Conservation (phyloP, 2,113 vertebrate species). For the Gulo gulo region DNA sequence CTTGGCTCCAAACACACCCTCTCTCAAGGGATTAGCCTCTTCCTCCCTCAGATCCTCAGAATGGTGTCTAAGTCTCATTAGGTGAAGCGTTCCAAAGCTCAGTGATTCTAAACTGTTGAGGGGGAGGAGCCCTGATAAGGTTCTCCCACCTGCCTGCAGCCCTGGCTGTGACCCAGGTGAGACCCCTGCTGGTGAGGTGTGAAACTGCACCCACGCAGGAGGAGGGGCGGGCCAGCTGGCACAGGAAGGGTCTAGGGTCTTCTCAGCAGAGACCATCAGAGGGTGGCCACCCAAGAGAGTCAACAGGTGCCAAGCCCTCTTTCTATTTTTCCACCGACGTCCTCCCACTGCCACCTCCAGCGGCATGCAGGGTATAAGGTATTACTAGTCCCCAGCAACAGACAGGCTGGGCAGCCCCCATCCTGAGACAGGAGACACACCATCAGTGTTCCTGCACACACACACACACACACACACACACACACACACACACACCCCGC, state of each 20-base stretch:
- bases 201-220: not conserved
- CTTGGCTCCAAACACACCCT: not conserved
- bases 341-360: not conserved
- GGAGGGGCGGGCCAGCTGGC: accelerated
- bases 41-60: not conserved
- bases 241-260: not conserved
- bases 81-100: not conserved
- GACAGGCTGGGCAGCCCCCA: not conserved
- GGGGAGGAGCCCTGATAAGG: not conserved
- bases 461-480: too few relatives aligned
- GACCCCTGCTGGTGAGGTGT: conserved; percentile 24
- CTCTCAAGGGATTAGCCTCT: not conserved
- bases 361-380: not conserved
- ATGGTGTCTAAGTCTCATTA: not conserved
- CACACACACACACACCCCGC: too few relatives aligned
- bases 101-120: not conserved
- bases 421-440: not conserved
- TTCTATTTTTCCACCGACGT: not conserved
- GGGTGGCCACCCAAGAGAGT: not conserved
- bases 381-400: not conserved
- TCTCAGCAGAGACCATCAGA: not conserved
- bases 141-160: not conserved
- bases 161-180: not conserved
- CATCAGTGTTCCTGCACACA: not conserved
- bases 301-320: not conserved